Evolutionary conservation across 2,888 invertebrate species (phyloP).

Genomic region (Neoscelio sp.): DNA sequence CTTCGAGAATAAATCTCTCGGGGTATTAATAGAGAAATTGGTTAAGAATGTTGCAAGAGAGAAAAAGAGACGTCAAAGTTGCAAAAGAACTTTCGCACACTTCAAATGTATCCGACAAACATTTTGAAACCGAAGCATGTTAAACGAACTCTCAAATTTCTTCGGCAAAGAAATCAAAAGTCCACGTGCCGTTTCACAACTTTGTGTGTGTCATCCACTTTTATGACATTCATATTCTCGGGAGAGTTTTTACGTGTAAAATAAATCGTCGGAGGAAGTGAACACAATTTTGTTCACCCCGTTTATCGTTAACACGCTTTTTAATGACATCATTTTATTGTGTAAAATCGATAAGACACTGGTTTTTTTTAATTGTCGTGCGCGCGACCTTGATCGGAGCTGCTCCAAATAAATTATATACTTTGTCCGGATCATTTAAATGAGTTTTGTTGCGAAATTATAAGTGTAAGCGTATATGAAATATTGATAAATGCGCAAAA

Average conservation of each 20-base stretch:
- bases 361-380: no score
- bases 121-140: neutral
- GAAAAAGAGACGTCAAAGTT: neutral
- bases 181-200: conserved; percentile 35
- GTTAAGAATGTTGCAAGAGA: conserved; percentile 28
- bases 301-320: no score
- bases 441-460: neutral
- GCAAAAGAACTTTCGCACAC: conserved; percentile 43
- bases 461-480: conserved; percentile 40
- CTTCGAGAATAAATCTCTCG: no score
- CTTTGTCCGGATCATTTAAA: neutral
- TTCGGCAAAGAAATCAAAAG: conserved; percentile 18
- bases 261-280: no score
- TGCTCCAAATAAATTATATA: neutral
- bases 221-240: neutral
- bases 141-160: conserved; percentile 35
- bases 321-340: no score
- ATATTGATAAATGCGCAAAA: conserved; percentile 57
- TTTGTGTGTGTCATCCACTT: neutral
- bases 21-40: conserved; percentile 44
- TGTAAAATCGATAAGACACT: no score
- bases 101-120: conserved; percentile 32
- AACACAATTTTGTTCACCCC: no score
- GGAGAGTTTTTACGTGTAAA: no score
- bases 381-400: no score